Conservation (phyloP, 2,113 vertebrate genomes). For the Oreochromis niloticus region DNA sequence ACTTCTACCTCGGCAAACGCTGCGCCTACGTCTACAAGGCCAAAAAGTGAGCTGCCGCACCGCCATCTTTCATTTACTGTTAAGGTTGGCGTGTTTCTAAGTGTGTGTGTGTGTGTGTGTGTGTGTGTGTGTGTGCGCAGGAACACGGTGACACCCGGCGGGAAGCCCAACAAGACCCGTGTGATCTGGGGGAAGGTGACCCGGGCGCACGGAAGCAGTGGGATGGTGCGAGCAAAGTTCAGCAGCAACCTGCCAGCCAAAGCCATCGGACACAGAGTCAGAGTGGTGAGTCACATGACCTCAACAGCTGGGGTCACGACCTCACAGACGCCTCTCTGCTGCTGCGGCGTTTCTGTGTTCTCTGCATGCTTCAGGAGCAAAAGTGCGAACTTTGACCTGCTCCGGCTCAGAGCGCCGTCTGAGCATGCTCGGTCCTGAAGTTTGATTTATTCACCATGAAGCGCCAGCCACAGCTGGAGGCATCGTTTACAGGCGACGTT, state of each 20-base stretch:
- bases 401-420: fast-evolving
- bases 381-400: not conserved
- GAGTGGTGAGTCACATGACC: conserved; percentile 82
- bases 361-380: not conserved
- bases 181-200: conserved; percentile 99
- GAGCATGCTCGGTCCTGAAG: not conserved
- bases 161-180: conserved; percentile 94
- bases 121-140: conserved; percentile 47
- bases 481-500: not conserved
- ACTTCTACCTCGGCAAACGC: conserved; percentile 95
- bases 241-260: conserved; percentile 94
- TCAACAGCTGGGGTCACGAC: too few relatives aligned
- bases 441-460: not conserved
- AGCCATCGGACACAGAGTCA: conserved; percentile 93
- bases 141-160: conserved; percentile 91
- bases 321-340: not conserved
- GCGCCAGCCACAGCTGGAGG: not conserved
- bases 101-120: not conserved
- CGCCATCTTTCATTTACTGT: not conserved
- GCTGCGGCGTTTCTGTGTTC: fast-evolving
- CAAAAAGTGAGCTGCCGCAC: conserved; percentile 81
- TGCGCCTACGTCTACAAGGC: conserved; percentile 99
- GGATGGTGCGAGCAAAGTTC: conserved; percentile 98
- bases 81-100: fast-evolving
- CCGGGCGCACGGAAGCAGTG: conserved; percentile 91